A percentile compares a stretch with the other conserved stretches of the same genome.
These are phyloP conservation scores for Andrena praecox DNA, from an alignment of 2,888 invertebrate species.

Conservation along the genomic window DNA sequence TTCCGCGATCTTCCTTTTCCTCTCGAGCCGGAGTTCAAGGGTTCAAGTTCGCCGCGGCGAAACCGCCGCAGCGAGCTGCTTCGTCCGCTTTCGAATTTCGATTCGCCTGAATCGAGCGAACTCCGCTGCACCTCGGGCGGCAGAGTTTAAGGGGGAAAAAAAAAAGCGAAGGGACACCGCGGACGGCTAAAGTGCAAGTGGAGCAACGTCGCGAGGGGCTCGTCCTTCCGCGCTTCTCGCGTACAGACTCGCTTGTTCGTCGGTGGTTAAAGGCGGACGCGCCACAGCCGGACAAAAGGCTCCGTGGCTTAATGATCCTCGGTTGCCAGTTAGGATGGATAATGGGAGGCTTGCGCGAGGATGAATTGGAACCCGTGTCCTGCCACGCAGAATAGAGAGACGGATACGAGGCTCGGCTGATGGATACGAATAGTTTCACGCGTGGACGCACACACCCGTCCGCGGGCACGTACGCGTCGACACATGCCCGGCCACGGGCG, in stretches of 20 bases:
- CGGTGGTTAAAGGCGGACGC: conserved; percentile 35
- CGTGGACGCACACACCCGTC: conserved; percentile 27
- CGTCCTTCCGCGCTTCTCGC: conserved; percentile 39
- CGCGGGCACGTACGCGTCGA: conserved; percentile 17
- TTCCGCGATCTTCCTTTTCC: not conserved
- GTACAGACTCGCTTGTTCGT: conserved; percentile 29
- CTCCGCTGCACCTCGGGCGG: not conserved
- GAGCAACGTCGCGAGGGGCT: conserved; percentile 35
- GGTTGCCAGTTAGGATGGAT: conserved; percentile 70
- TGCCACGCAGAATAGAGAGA: conserved; percentile 58
- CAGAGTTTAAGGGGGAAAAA: not conserved
- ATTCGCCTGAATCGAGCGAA: too few species aligned
- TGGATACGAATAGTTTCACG: conserved; percentile 49
- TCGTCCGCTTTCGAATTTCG: too few species aligned
- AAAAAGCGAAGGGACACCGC: not conserved
- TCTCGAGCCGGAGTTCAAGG: not conserved
- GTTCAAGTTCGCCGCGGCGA: not conserved
- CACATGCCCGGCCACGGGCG: conserved; percentile 27
- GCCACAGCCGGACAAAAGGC: conserved; percentile 66
- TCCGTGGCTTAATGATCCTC: conserved; percentile 70
- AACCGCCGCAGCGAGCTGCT: conserved; percentile 4
- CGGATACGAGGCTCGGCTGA: conserved; percentile 37
- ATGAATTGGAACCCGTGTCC: conserved; percentile 72
- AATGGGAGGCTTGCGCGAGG: conserved; percentile 70
- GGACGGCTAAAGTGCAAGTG: conserved; percentile 25